Conservation (phyloP, 1,140 invertebrate species). For the Neodiprion lecontei region DNA sequence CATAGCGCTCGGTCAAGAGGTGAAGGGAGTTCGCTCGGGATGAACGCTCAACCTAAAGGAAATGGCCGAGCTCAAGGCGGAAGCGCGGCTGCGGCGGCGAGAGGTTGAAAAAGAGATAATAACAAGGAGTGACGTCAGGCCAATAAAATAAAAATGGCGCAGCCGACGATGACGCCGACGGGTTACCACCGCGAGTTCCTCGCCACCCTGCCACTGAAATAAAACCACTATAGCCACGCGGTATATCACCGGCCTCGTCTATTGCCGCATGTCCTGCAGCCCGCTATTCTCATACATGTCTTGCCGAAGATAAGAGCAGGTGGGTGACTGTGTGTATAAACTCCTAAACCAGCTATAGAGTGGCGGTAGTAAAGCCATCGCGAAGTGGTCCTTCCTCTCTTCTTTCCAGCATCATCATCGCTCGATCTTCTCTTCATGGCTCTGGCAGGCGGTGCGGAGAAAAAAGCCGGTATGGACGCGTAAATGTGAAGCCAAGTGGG, state of each 20-base stretch:
- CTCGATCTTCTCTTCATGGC: too few species aligned
- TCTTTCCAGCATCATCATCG: too few species aligned
- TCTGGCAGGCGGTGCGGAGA: too few species aligned
- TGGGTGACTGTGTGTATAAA: not conserved
- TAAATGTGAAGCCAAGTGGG: too few species aligned
- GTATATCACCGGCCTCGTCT: conserved; percentile 1
- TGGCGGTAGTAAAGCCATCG: not conserved
- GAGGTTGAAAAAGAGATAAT: conserved; percentile 6
- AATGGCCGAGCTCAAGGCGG: not conserved
- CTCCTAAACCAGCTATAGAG: not conserved
- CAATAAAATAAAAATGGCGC: conserved; percentile 13
- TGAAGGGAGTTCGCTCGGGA: not conserved
- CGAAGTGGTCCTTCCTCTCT: too few species aligned
- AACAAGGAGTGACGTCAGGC: conserved; percentile 9
- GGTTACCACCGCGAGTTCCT: not conserved
- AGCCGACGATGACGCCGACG: not conserved
- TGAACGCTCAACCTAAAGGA: not conserved
- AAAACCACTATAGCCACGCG: not conserved
- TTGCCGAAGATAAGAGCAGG: not conserved
- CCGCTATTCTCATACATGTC: not conserved
- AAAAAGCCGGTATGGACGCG: too few species aligned
- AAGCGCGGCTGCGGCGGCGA: not conserved
- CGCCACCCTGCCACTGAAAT: conserved; percentile 8
- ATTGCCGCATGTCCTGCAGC: not conserved
- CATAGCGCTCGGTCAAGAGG: not conserved